Evolutionary conservation across 2,797 vertebrate genomes (phyloP).

Genomic region (Scarus forsteni): DNA sequence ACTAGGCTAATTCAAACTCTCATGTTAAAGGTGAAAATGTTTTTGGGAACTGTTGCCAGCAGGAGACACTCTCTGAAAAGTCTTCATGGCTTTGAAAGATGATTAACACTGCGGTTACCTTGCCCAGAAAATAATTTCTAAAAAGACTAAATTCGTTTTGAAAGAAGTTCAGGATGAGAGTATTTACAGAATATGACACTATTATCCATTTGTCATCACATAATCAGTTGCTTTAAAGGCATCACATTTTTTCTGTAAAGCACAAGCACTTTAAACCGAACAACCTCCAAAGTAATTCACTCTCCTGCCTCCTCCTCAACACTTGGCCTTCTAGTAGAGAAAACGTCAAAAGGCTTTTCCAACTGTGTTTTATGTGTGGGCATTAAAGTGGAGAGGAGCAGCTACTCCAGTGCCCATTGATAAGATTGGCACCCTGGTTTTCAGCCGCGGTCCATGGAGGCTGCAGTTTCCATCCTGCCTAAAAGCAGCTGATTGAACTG

Average conservation of each 20-base stretch:
- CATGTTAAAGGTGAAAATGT: not conserved
- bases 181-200: not conserved
- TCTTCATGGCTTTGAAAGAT: not conserved
- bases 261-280: constrained; percentile 15
- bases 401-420: not conserved
- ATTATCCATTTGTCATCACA: constrained; percentile 4
- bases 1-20: not conserved
- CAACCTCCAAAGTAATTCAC: constrained; percentile 4
- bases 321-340: not conserved
- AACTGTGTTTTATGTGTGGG: constrained; percentile 6
- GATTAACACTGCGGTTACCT: not conserved
- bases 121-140: not conserved
- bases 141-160: not conserved
- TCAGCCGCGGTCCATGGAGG: not conserved
- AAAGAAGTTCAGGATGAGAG: not conserved
- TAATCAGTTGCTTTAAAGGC: constrained; percentile 38
- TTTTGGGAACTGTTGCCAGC: not conserved
- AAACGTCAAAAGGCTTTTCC: not conserved
- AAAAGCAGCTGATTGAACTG: not conserved
- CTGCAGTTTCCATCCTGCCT: not conserved
- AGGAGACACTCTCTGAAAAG: not conserved
- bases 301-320: not conserved
- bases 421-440: constrained; percentile 38
- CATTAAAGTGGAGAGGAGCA: constrained; percentile 10
- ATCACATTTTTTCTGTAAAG: not conserved